phyloP scores from a whole-genome alignment of 2,113 vertebrate species.

The Mesitornis unicolor region DNA sequence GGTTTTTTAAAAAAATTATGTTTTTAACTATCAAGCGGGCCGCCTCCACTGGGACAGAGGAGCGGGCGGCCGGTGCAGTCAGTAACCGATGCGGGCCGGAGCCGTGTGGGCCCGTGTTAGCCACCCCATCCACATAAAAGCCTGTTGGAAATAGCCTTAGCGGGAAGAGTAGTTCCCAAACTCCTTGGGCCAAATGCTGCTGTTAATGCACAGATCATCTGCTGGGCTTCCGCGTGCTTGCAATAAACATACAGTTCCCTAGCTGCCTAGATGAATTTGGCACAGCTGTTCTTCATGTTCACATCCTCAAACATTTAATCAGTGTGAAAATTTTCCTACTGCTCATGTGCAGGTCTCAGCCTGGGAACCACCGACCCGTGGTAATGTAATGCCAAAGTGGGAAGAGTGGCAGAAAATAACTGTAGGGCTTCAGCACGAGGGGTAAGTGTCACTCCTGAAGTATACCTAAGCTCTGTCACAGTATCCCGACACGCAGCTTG shows the following conservation, averaged over 20 bases:
- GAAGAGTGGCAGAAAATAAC: background rate
- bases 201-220: fast-evolving
- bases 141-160: fast-evolving
- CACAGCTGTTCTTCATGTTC: fast-evolving
- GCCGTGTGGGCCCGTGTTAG: too few relatives aligned
- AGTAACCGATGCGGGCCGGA: background rate
- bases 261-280: background rate
- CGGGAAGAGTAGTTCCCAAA: fast-evolving
- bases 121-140: too few relatives aligned
- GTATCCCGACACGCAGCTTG: background rate
- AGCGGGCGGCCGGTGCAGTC: background rate
- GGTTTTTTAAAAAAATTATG: background rate
- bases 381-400: background rate
- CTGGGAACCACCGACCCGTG: fast-evolving
- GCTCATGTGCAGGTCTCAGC: background rate
- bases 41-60: background rate
- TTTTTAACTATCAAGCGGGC: background rate
- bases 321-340: background rate
- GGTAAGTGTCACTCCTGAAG: background rate
- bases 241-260: fast-evolving
- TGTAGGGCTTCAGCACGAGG: background rate
- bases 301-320: too few relatives aligned
- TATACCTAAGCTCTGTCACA: background rate
- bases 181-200: background rate
- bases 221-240: fast-evolving